phyloP scores from a whole-genome alignment of 2,888 invertebrate genomes.

The Ypsolopha scabrella region DNA sequence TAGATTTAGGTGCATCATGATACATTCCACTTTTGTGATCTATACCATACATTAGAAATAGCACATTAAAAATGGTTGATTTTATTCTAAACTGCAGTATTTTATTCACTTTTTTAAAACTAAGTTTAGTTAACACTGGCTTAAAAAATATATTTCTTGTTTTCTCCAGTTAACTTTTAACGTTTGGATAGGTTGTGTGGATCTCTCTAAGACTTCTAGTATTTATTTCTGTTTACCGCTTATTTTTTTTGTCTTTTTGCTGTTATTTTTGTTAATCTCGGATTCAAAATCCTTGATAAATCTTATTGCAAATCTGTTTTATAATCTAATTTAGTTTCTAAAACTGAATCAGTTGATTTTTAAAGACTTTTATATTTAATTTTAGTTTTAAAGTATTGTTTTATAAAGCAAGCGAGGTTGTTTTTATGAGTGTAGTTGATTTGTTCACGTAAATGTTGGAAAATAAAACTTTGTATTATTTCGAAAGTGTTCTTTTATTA shows the following conservation, averaged over 20 bases:
- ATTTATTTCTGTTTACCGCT: no score
- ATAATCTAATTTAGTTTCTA: background rate
- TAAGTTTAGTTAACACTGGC: no score
- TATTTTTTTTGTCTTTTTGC: no score
- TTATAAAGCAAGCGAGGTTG: background rate
- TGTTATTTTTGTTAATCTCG: no score
- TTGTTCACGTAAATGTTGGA: slow-evolving; percentile 32
- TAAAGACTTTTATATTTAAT: slow-evolving; percentile 11
- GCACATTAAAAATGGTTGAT: slow-evolving; percentile 23
- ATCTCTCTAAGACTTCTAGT: no score
- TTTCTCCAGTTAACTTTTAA: no score
- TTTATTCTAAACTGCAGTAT: background rate
- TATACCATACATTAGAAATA: slow-evolving; percentile 28
- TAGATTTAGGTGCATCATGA: slow-evolving; percentile 49
- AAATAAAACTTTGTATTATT: no score
- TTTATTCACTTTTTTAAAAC: background rate
- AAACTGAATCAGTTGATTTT: slow-evolving; percentile 21
- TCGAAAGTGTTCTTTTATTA: no score
- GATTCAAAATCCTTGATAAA: background rate
- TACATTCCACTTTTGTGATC: slow-evolving; percentile 65
- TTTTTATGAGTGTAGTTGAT: slow-evolving; percentile 30
- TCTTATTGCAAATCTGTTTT: background rate
- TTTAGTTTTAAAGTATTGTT: background rate
- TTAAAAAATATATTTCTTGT: background rate
- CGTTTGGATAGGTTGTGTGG: no score